Evolutionary conservation across 2,113 vertebrate species (phyloP).

Genomic region (Apteryx mantelli): DNA sequence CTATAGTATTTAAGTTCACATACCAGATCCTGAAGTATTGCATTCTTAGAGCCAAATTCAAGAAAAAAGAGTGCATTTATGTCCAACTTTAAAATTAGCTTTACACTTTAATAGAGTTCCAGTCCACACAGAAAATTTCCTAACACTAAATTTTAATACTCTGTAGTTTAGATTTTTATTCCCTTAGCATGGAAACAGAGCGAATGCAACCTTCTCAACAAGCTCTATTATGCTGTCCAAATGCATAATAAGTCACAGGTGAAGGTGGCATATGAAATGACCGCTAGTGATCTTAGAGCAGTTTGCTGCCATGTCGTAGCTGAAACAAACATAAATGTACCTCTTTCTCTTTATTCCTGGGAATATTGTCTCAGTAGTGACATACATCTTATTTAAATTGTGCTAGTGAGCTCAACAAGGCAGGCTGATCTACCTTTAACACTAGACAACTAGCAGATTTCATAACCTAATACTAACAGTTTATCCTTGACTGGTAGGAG

Average conservation of each 20-base stretch:
- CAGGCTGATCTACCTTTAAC: not conserved
- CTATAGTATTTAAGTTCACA: not conserved
- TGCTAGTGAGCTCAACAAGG: not conserved
- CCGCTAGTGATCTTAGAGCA: not conserved
- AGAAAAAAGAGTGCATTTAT: not conserved
- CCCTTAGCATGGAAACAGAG: not conserved
- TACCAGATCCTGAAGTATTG: not conserved
- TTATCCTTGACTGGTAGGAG: not conserved
- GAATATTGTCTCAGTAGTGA: not conserved
- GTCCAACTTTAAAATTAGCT: not conserved
- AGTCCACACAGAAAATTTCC: not conserved
- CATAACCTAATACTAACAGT: not conserved
- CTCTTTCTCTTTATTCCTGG: not conserved
- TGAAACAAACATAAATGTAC: not conserved
- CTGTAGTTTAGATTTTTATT: not conserved
- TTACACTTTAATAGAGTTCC: not conserved
- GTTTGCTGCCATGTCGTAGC: not conserved
- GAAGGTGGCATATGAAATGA: not conserved
- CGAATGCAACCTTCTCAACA: not conserved
- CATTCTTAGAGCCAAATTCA: not conserved
- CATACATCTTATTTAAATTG: not conserved
- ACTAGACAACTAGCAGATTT: not conserved
- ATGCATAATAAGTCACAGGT: not conserved
- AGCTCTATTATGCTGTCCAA: not conserved
- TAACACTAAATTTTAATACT: not conserved